Evolutionary conservation across 2,113 vertebrate genomes (phyloP).

Genomic region (Myxocyprinus asiaticus): DNA sequence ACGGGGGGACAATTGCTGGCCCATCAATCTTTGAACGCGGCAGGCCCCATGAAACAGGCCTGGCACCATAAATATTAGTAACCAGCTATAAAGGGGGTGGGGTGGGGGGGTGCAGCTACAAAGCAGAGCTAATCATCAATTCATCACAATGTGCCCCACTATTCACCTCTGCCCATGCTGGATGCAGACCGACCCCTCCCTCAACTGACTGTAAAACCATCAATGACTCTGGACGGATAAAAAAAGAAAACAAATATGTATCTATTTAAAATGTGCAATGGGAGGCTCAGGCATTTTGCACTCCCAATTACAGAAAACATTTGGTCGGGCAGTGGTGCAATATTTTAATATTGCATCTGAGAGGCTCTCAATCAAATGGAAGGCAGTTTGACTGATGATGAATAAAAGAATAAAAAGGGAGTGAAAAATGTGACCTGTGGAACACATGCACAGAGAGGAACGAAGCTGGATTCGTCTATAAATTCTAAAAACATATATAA

Average conservation of each 20-base stretch:
- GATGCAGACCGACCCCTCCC: constrained; percentile 36
- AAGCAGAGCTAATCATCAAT: constrained; percentile 66
- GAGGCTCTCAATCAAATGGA: constrained; percentile 48
- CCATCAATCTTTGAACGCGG: constrained; percentile 69
- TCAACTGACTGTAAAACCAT: constrained; percentile 48
- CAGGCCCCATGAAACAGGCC: constrained; percentile 67
- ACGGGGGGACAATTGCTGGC: constrained; percentile 66
- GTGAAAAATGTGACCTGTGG: constrained; percentile 33
- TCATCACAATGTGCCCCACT: constrained; percentile 66
- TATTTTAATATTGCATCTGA: constrained; percentile 43
- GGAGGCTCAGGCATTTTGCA: background rate
- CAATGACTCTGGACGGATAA: constrained; percentile 42
- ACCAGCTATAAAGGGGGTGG: constrained; percentile 58
- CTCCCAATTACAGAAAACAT: constrained; percentile 32
- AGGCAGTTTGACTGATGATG: constrained; percentile 30
- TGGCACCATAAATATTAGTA: constrained; percentile 75
- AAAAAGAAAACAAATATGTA: constrained; percentile 68
- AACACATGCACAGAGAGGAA: constrained; percentile 20
- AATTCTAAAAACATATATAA: constrained; percentile 33
- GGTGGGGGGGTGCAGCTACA: constrained; percentile 52
- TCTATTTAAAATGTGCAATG: constrained; percentile 45
- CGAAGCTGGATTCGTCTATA: constrained; percentile 29
- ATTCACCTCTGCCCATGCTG: constrained; percentile 43
- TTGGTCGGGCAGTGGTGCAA: constrained; percentile 43
- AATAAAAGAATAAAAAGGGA: background rate